Evolutionary conservation across 30 jellyfish, hydroid and myxozoan species (phyloP), one percentile per base, ranked within the genome.

Genomic region (Aurelia sp.): DNA sequence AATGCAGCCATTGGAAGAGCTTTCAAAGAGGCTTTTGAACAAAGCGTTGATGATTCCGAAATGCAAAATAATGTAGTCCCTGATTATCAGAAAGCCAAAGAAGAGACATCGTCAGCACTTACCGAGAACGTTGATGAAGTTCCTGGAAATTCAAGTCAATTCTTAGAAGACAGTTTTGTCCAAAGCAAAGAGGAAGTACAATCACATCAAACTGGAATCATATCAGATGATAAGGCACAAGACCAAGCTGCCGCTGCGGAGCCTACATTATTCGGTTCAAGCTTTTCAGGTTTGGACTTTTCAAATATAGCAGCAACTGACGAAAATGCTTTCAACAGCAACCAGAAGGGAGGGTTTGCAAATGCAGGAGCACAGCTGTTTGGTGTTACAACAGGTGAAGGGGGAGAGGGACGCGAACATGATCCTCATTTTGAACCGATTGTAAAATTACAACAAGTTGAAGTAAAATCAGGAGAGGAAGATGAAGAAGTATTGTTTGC

Each of bases 401-500:
- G 53, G 10, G 85, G 68, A 48, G 90, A 64, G 12, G 55, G 15
- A 44, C 55, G 55, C 15, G 96, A 85, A 44, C 60, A 58, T 38
- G 89, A 84, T 41, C 72, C 90, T 5, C 83, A 77, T 31, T 78
- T 75, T 44, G 97, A 88, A 24, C 96, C 98, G 48, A 77, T 93
- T 40, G 96, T 93, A 70, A 94, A 88, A 72, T 68, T 93, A 35
- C 60, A 81, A 41, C 48, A 80, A 44, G 90, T 93, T 16, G 91
- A 81, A 48, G 80, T 72, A 63, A 67, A 62, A 44, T 89, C 89
- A 19, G 96, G 98, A 8, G 98, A 93, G 63, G 98, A 88, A 75
- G 91, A 88, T 15, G 98, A 88, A 53, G 82, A 62, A n/a, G 81
- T 63, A 2, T 17, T 93, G 64, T 93, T 93, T 64, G 90, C 74